Evolutionary conservation across 2,113 vertebrate genomes (phyloP).

Genomic region (Coptodon bakossiorum): DNA sequence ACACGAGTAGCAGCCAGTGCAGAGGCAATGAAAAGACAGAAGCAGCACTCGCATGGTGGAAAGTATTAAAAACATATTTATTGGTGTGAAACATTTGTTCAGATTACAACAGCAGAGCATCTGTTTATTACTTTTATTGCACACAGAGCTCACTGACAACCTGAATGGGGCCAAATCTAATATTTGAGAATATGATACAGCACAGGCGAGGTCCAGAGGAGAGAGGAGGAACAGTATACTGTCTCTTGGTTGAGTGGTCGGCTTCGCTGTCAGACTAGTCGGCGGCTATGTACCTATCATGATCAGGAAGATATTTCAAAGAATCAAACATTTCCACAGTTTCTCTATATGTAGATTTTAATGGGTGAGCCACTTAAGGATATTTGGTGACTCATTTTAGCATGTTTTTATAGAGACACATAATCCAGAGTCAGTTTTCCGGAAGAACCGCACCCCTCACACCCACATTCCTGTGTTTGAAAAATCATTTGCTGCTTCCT

Average conservation of each 20-base stretch:
- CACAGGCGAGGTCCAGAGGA: not conserved
- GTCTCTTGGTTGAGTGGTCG: constrained; percentile 5
- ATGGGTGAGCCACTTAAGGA: not conserved
- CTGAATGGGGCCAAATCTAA: constrained; percentile 10
- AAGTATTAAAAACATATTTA: not conserved
- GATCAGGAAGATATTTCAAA: not conserved
- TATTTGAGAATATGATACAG: not conserved
- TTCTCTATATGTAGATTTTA: not conserved
- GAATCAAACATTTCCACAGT: not conserved
- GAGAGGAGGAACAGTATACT: not conserved
- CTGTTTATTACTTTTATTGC: not conserved
- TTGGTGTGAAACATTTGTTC: not conserved
- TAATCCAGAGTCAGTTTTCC: not conserved
- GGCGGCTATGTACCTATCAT: not conserved
- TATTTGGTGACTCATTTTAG: not conserved
- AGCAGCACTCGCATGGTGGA: not conserved
- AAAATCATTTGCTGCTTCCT: not conserved
- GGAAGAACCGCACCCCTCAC: not conserved
- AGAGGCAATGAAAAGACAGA: not conserved
- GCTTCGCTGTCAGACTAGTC: not conserved
- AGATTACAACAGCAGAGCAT: not conserved
- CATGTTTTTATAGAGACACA: not conserved
- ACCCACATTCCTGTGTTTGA: not conserved
- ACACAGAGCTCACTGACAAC: not conserved
- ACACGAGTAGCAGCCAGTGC: not conserved